Evolutionary conservation across 2,888 invertebrate genomes (phyloP).

Genomic region (Lasius platythorax): DNA sequence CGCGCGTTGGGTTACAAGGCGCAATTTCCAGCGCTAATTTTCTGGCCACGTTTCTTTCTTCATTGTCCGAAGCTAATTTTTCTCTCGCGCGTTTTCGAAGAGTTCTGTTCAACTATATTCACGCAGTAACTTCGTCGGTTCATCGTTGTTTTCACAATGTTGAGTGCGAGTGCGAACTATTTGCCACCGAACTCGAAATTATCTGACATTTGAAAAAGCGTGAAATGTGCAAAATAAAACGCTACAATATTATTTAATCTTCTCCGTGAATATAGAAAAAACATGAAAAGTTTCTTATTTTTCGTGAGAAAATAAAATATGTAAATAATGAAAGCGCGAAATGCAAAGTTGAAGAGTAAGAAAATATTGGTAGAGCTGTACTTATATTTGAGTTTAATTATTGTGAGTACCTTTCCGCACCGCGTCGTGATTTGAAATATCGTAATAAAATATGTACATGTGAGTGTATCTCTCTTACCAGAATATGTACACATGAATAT

Average conservation of each 20-base stretch:
- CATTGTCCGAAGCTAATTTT: constrained; percentile 32
- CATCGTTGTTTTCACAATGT: neutral
- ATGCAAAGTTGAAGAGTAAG: neutral
- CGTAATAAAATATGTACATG: neutral
- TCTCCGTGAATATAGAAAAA: neutral
- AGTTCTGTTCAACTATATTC: neutral
- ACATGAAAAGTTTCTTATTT: neutral
- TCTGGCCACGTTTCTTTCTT: constrained; percentile 8
- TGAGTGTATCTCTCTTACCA: neutral
- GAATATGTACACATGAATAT: neutral
- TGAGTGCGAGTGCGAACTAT: neutral
- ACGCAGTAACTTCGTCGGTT: neutral
- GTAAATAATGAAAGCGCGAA: neutral
- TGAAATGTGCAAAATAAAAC: neutral
- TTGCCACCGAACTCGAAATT: neutral
- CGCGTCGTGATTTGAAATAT: neutral
- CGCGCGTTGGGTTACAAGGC: constrained; percentile 15
- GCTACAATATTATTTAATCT: neutral
- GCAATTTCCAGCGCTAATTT: constrained; percentile 29
- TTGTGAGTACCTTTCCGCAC: neutral
- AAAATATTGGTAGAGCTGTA: constrained; percentile 4
- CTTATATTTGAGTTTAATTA: constrained; percentile 19
- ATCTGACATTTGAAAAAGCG: neutral
- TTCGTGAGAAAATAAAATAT: neutral
- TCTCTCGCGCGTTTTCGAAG: neutral